Evolutionary conservation across 1,140 invertebrate species (phyloP).

Genomic region (Teleogryllus occipitalis): DNA sequence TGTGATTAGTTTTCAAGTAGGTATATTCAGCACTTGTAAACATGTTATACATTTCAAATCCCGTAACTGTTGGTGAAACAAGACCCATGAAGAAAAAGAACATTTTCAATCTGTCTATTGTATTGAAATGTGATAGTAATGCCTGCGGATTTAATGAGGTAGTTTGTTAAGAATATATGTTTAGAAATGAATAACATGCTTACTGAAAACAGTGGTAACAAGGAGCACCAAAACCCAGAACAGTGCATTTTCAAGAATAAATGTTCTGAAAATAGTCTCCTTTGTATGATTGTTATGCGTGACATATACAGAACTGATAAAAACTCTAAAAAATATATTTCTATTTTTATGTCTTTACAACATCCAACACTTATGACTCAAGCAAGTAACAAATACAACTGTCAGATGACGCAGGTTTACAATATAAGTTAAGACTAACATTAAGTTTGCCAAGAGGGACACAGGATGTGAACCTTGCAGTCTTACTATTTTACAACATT

Average conservation of each 20-base stretch:
- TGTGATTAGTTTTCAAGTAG: no score
- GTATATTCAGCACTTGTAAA: not conserved
- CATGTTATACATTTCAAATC: not conserved
- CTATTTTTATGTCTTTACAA: not conserved
- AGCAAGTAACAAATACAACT: not conserved
- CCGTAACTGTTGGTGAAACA: not conserved
- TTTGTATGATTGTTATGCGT: not conserved
- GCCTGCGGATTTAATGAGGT: not conserved
- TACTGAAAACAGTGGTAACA: not conserved
- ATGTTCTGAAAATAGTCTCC: not conserved
- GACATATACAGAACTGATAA: not conserved
- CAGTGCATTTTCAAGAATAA: not conserved
- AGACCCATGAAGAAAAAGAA: not conserved
- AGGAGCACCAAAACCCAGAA: not conserved
- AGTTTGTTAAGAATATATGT: not conserved
- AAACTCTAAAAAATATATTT: not conserved
- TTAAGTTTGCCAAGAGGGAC: not conserved
- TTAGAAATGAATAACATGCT: not conserved
- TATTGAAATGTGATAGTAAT: not conserved
- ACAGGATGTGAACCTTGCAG: not conserved
- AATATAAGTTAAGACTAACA: not conserved
- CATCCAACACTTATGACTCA: not conserved
- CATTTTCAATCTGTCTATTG: not conserved
- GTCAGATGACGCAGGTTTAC: not conserved
- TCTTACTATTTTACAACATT: not conserved